Percentiles rank a stretch among this genome's conserved stretches.
Conservation (phyloP, 2,113 vertebrate genomes). For the Castor canadensis region DNA sequence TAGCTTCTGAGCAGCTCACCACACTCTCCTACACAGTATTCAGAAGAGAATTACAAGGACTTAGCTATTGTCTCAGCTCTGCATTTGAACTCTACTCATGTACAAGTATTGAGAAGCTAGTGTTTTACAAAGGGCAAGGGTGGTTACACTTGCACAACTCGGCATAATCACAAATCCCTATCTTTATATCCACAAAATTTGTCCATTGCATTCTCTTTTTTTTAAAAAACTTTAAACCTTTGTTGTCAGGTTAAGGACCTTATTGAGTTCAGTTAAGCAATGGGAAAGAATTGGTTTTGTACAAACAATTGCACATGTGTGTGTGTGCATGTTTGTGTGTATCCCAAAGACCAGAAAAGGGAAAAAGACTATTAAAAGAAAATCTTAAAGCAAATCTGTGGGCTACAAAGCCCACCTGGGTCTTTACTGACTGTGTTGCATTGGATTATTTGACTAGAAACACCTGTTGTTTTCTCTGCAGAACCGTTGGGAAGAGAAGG, state of each 20-base stretch:
- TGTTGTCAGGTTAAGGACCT: conserved; percentile 16
- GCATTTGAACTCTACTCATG: conserved; percentile 55
- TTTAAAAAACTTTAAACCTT: conserved; percentile 18
- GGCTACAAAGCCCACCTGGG: not conserved
- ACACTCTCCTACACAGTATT: conserved; percentile 46
- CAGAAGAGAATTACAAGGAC: conserved; percentile 68
- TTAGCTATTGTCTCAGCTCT: conserved; percentile 61
- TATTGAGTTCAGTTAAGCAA: not conserved
- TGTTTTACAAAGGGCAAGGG: conserved; percentile 50
- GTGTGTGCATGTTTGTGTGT: not conserved
- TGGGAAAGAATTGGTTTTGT: not conserved
- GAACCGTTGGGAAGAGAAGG: not conserved
- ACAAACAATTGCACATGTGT: not conserved
- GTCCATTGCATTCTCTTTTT: not conserved
- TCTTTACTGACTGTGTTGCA: not conserved
- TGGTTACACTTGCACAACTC: conserved; percentile 45
- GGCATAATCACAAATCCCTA: not conserved
- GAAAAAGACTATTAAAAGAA: conserved; percentile 22
- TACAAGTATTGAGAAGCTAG: conserved; percentile 35
- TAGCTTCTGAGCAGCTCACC: not conserved
- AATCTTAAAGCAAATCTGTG: conserved; percentile 45
- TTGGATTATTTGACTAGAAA: conserved; percentile 45
- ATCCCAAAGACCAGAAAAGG: not conserved
- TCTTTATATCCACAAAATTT: conserved; percentile 7
- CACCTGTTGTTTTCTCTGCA: conserved; percentile 67